Evolutionary conservation across 30 jellyfish, hydroid and myxozoan species (phyloP), one percentile per base, ranked within the genome.

Genomic region (Turritopsis dohrnii): DNA sequence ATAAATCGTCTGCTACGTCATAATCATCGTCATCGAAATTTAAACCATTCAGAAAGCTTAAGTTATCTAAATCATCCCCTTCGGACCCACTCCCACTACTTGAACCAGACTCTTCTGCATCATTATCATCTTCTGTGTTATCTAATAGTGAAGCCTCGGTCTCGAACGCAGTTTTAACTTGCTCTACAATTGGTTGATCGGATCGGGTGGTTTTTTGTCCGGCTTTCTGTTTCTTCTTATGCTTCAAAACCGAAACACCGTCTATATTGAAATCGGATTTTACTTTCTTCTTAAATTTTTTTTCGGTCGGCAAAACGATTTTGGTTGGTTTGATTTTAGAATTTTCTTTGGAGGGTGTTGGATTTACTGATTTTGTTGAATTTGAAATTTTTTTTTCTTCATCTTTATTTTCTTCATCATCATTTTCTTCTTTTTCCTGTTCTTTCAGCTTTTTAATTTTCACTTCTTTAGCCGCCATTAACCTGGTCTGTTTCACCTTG

Each of bases 1-100:
- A 77, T 77, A 77, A 23, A 80, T 53, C 87, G 65, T 80, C 87
- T 52, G 79, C 87, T 16, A 80, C 79, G 87, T 80, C 87, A 80
- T 80, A 52, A 53, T 80, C 87, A 80, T 53, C 79, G 65, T 80
- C 87, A 52, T 80, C 87, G 26, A 80, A 80, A 52, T 80, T 80
- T n/a, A 80, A 80, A 27, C 87, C 87, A 53, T 41, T 80, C 29
- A 80, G 20, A 52, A 80, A 80, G n/a, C 80, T 65, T 80, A 80
- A 24, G 24, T 80, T 80, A 7, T 80, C 81, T 65, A 80, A 29
- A 80, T 80, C 87, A 18, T 52, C 87, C 8, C 79, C 87, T 18
- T 22, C 81, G 29, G 53, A 81, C 19, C 87, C 87, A 53, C 26
- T 19, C 25, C 81, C 79, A 65, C 87, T 65, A 31, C 77, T 71